A percentile compares a stretch with the other conserved stretches of the same genome.
Conservation (phyloP, 1,140 invertebrate genomes). For the Chlorops oryzae region DNA sequence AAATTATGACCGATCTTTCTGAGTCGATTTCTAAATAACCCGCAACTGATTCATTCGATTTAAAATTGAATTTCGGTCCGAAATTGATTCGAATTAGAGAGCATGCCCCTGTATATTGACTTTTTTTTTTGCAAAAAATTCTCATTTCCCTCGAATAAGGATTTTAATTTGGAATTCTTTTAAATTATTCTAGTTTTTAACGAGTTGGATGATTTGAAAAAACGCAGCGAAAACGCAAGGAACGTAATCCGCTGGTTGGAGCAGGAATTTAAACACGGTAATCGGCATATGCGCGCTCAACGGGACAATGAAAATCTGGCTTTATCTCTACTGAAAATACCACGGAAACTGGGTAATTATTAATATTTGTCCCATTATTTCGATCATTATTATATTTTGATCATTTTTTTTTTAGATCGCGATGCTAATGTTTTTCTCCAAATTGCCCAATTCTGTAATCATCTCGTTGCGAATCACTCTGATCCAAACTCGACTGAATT, state of each 20-base stretch:
- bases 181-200: conserved; percentile 81
- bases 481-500: conserved; percentile 40
- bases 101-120: too few species aligned
- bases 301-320: conserved; percentile 68
- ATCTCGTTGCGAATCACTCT: conserved; percentile 41
- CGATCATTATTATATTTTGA: not conserved
- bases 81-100: too few species aligned
- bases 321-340: conserved; percentile 68
- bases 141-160: too few species aligned
- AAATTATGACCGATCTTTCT: not conserved
- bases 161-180: too few species aligned
- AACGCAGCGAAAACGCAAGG: conserved; percentile 66
- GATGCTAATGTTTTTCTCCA: conserved; percentile 42
- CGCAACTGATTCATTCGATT: too few species aligned
- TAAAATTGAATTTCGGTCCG: too few species aligned
- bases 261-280: conserved; percentile 74
- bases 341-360: conserved; percentile 51
- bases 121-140: too few species aligned
- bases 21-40: too few species aligned
- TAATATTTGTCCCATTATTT: not conserved
- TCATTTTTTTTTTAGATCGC: conserved; percentile 30
- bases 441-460: conserved; percentile 46
- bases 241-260: conserved; percentile 90
- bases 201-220: conserved; percentile 78
- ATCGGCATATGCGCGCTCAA: conserved; percentile 74